A percentile compares a stretch with the other conserved stretches of the same genome.
phyloP scores from a whole-genome alignment of 2,888 invertebrate genomes.

The Pardosa pseudoannulata region DNA sequence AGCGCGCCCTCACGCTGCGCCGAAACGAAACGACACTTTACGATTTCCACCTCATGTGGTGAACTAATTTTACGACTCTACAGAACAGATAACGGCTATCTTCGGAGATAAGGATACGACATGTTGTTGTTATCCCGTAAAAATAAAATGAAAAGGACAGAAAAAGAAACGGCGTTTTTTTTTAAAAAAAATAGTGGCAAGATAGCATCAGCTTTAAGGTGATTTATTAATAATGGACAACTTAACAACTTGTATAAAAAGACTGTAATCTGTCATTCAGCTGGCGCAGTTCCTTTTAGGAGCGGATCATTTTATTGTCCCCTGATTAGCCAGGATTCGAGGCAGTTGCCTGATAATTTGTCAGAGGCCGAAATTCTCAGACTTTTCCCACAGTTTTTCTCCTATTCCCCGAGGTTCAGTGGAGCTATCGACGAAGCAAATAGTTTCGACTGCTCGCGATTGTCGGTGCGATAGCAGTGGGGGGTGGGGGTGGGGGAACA shows the following conservation, averaged over 20 bases:
- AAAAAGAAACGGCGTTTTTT: conserved; percentile 12
- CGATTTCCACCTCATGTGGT: conserved; percentile 70
- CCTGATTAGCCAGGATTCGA: not conserved
- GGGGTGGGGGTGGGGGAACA: too few relatives aligned
- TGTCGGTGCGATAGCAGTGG: too few relatives aligned
- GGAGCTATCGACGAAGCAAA: too few relatives aligned
- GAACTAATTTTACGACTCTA: conserved; percentile 63
- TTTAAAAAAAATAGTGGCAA: not conserved
- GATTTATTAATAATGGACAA: conserved; percentile 68
- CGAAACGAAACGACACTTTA: conserved; percentile 64
- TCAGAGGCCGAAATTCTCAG: not conserved
- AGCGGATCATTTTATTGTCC: conserved; percentile 20
- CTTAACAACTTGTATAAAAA: conserved; percentile 58
- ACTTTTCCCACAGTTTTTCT: too few relatives aligned
- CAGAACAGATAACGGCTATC: conserved; percentile 46
- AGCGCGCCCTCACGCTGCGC: conserved; percentile 56
- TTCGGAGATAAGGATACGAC: conserved; percentile 26
- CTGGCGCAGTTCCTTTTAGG: not conserved
- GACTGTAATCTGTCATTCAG: conserved; percentile 53
- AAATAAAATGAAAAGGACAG: not conserved
- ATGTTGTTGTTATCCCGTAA: conserved; percentile 18
- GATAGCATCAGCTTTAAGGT: conserved; percentile 52
- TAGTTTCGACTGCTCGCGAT: too few relatives aligned
- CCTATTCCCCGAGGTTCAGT: too few relatives aligned
- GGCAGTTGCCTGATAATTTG: not conserved